Conservation (phyloP, 2,888 invertebrate genomes). For the Epirrhoe alternata region DNA sequence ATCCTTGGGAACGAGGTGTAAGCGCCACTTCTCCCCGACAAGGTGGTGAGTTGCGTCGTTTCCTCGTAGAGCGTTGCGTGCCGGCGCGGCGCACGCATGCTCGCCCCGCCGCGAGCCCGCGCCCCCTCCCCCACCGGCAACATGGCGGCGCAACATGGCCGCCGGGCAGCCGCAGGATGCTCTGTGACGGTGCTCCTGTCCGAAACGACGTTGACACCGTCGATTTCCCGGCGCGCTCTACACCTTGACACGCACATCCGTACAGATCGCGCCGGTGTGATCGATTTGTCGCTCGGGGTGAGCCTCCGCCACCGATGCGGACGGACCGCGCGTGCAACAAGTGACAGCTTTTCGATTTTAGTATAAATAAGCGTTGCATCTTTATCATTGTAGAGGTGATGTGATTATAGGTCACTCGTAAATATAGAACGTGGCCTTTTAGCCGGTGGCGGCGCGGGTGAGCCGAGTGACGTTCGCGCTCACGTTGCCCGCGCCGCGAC, state of each 20-base stretch:
- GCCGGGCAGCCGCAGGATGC: constrained; percentile 83
- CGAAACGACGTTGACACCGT: constrained; percentile 73
- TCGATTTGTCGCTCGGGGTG: constrained; percentile 68
- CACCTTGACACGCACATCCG: constrained; percentile 72
- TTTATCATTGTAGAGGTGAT: constrained; percentile 68
- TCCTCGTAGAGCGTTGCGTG: constrained; percentile 70
- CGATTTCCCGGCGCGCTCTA: constrained; percentile 68
- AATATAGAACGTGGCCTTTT: constrained; percentile 83
- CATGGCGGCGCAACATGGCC: constrained; percentile 85
- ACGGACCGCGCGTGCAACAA: constrained; percentile 80
- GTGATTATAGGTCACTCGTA: constrained; percentile 75
- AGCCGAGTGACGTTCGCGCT: constrained; percentile 78
- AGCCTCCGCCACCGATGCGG: constrained; percentile 55
- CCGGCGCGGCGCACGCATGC: constrained; percentile 79
- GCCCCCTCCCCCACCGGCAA: constrained; percentile 76
- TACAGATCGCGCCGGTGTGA: constrained; percentile 63
- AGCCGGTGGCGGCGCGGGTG: constrained; percentile 78
- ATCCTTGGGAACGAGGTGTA: constrained; percentile 60
- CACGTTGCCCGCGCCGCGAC: constrained; percentile 79
- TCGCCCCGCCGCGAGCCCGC: constrained; percentile 61
- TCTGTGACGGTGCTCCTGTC: constrained; percentile 75
- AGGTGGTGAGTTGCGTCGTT: constrained; percentile 70
- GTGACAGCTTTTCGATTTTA: constrained; percentile 70
- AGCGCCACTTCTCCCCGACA: constrained; percentile 59
- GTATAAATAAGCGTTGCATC: constrained; percentile 63